Conservation (phyloP, 2,797 vertebrate genomes). For the Mus spretus region DNA sequence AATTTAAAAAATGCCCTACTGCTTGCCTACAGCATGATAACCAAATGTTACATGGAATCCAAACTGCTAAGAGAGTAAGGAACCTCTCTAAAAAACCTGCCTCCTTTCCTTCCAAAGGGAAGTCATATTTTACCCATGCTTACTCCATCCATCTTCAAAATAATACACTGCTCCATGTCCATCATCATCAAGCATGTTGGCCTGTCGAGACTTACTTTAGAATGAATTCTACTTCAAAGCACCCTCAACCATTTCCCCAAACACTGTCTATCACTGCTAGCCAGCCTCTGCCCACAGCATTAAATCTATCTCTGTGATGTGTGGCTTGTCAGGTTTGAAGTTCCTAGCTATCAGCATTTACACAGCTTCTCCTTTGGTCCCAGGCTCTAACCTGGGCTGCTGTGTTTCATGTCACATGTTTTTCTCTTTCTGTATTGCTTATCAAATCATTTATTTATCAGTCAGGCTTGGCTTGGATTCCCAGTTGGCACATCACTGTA, state of each 20-base stretch:
- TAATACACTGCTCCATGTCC: constrained; percentile 56
- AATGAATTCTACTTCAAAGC: constrained; percentile 32
- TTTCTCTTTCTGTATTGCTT: neutral
- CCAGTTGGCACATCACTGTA: neutral
- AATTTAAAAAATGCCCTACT: neutral
- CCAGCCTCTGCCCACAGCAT: neutral
- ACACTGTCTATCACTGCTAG: constrained; percentile 31
- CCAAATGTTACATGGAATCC: neutral
- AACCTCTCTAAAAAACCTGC: constrained; percentile 30
- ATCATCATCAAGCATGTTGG: constrained; percentile 27
- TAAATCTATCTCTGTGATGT: neutral
- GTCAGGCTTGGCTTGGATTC: neutral
- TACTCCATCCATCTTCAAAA: constrained; percentile 66
- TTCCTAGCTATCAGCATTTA: constrained; percentile 32
- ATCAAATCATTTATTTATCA: neutral
- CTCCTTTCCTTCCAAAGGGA: constrained; percentile 45
- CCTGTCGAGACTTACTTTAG: neutral
- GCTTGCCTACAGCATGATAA: neutral
- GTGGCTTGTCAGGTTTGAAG: neutral
- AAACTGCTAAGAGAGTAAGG: constrained; percentile 15
- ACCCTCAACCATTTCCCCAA: neutral
- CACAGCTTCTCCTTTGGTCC: constrained; percentile 35
- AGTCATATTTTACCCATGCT: constrained; percentile 27
- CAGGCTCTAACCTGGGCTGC: neutral
- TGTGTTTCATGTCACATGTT: constrained; percentile 41